phyloP scores from a whole-genome alignment of 2,888 invertebrate species.

The Lochmaea crataegi region DNA sequence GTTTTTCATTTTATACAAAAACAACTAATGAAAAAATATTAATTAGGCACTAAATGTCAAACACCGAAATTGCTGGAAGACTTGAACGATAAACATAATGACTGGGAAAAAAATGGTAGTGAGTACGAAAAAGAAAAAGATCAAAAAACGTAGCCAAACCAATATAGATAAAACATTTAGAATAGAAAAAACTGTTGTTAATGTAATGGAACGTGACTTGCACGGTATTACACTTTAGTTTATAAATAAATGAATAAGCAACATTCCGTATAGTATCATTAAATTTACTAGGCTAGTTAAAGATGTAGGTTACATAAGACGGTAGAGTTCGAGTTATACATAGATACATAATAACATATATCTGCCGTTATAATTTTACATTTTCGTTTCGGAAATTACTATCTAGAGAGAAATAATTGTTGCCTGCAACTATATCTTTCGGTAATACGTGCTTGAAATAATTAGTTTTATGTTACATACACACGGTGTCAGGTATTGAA shows the following conservation, averaged over 20 bases:
- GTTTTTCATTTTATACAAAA: no score
- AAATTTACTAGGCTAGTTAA: constrained; percentile 20
- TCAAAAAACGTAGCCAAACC: no score
- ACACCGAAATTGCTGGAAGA: no score
- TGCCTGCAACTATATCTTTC: background rate
- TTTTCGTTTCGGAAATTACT: background rate
- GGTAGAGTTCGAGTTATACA: constrained; percentile 25
- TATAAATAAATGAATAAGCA: background rate
- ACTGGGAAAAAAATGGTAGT: no score
- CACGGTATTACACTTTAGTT: background rate
- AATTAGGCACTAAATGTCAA: no score
- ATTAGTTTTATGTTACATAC: constrained; percentile 4
- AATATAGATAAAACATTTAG: background rate
- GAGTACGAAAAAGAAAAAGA: no score
- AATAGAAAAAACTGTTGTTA: background rate
- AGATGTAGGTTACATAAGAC: constrained; percentile 24
- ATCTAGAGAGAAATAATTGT: background rate
- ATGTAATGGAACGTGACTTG: background rate
- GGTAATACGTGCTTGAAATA: background rate
- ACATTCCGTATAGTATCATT: constrained; percentile 12
- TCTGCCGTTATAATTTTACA: background rate
- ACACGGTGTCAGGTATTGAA: background rate
- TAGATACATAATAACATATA: constrained; percentile 14
- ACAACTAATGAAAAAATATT: no score
- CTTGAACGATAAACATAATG: no score